Percentiles rank a stretch among this genome's conserved stretches.
phyloP scores from a whole-genome alignment of 2,797 vertebrate species.

The Sebastes elongatus region DNA sequence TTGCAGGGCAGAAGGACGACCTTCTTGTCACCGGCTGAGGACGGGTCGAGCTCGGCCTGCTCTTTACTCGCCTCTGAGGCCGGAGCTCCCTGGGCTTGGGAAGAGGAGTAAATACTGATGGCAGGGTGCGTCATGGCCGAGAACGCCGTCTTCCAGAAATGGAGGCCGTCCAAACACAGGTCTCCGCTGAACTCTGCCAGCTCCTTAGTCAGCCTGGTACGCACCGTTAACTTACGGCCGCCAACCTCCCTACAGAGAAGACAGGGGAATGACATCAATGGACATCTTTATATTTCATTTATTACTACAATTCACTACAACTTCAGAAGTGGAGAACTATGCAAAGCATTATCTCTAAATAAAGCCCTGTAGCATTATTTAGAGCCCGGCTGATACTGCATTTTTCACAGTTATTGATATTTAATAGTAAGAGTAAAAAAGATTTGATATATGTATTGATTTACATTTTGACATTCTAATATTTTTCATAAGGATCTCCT shows the following conservation, averaged over 20 bases:
- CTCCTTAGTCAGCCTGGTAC: conserved; percentile 89
- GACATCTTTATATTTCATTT: background rate
- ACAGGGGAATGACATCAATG: background rate
- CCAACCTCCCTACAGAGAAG: conserved; percentile 90
- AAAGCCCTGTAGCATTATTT: background rate
- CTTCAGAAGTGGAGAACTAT: background rate
- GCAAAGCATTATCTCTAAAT: background rate
- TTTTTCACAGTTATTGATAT: background rate
- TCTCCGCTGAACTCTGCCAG: conserved; percentile 93
- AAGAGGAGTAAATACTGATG: conserved; percentile 73
- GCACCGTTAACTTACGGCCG: conserved; percentile 89
- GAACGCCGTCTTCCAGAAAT: conserved; percentile 96
- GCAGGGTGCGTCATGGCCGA: conserved; percentile 91
- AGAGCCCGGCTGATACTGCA: background rate
- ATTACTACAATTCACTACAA: conserved; percentile 2
- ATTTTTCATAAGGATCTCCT: background rate
- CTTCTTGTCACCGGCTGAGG: conserved; percentile 87
- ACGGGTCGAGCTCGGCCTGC: conserved; percentile 66
- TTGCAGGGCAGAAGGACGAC: conserved; percentile 95
- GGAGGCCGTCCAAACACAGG: conserved; percentile 91
- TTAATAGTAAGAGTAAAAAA: background rate
- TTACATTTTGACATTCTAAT: background rate
- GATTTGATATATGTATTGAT: background rate
- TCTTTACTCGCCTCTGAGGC: conserved; percentile 37
- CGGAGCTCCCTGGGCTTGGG: conserved; percentile 56